phyloP scores from a whole-genome alignment of 2,113 vertebrate genomes.

The Tyto alba region DNA sequence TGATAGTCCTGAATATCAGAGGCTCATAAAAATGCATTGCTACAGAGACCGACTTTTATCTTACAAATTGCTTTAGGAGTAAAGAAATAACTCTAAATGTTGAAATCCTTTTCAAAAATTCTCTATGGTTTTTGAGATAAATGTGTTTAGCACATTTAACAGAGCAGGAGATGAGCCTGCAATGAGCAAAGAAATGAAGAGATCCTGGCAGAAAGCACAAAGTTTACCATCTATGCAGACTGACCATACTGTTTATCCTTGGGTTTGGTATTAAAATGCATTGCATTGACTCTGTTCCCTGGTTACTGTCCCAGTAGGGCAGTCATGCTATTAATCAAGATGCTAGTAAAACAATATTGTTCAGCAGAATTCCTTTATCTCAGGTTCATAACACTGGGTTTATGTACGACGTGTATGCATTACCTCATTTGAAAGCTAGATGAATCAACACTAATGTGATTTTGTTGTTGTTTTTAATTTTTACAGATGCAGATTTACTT shows the following conservation, averaged over 20 bases:
- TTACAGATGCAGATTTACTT: constrained; percentile 98
- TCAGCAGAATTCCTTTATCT: constrained; percentile 29
- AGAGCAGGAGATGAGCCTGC: constrained; percentile 23
- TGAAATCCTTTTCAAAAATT: constrained; percentile 40
- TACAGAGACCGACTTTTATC: constrained; percentile 49
- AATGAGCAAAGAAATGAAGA: constrained; percentile 24
- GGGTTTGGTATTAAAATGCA: constrained; percentile 49
- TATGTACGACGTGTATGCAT: background rate
- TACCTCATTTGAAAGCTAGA: background rate
- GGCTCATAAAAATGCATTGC: constrained; percentile 49
- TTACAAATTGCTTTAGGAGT: constrained; percentile 57
- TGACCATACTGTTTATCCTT: constrained; percentile 30
- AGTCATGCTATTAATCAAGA: constrained; percentile 54
- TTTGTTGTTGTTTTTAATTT: constrained; percentile 55
- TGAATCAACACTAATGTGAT: constrained; percentile 7
- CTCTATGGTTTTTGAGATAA: constrained; percentile 45
- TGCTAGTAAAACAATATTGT: constrained; percentile 42
- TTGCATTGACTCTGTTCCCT: constrained; percentile 23
- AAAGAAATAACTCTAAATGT: constrained; percentile 30
- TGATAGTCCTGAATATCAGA: constrained; percentile 32
- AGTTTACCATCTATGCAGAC: constrained; percentile 17
- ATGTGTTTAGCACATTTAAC: constrained; percentile 36
- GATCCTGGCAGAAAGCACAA: constrained; percentile 13
- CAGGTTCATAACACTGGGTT: background rate
- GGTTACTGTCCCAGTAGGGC: constrained; percentile 42